Percentiles rank a stretch among this genome's conserved stretches.
Evolutionary conservation across 53 echinoderm and acorn worm species (phyloP).

Genomic region (Holothuria scabra): DNA sequence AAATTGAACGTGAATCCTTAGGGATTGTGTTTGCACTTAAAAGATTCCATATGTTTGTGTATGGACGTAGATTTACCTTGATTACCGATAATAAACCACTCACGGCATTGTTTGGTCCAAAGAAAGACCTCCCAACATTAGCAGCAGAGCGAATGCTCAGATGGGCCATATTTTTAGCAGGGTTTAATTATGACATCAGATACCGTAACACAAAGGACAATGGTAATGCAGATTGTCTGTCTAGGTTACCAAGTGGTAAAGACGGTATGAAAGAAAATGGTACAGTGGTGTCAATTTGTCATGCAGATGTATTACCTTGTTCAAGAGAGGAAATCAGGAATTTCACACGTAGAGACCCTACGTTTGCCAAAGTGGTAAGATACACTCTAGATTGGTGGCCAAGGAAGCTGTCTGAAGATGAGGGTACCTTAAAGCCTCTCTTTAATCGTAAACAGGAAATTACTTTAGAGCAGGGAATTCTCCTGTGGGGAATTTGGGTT

Average conservation of each 20-base stretch:
- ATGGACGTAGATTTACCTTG: slow-evolving; percentile 42
- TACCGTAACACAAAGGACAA: slow-evolving; percentile 57
- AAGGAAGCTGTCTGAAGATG: slow-evolving; percentile 25
- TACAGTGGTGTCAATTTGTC: slow-evolving; percentile 10
- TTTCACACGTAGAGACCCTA: slow-evolving; percentile 22
- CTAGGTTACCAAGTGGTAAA: slow-evolving; percentile 29
- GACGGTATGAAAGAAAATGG: neutral
- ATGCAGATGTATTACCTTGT: slow-evolving; percentile 27
- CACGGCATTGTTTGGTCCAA: slow-evolving; percentile 47
- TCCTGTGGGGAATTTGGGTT: slow-evolving; percentile 50
- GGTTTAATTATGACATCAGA: slow-evolving; percentile 62
- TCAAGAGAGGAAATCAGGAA: slow-evolving; percentile 19
- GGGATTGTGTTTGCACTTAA: slow-evolving; percentile 44
- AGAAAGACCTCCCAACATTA: slow-evolving; percentile 49
- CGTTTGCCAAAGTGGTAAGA: slow-evolving; percentile 30
- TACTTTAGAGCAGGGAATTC: slow-evolving; percentile 48
- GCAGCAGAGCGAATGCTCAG: slow-evolving; percentile 63
- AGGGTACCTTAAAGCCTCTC: slow-evolving; percentile 47
- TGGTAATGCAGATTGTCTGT: slow-evolving; percentile 67
- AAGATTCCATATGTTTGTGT: slow-evolving; percentile 39
- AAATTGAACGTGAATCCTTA: slow-evolving; percentile 50
- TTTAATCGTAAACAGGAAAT: slow-evolving; percentile 32
- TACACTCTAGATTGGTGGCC: slow-evolving; percentile 46
- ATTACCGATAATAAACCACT: slow-evolving; percentile 62
- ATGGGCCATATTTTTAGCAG: slow-evolving; percentile 60